Evolutionary conservation across 2,888 invertebrate genomes (phyloP).

Genomic region (Phaonia tiefii): DNA sequence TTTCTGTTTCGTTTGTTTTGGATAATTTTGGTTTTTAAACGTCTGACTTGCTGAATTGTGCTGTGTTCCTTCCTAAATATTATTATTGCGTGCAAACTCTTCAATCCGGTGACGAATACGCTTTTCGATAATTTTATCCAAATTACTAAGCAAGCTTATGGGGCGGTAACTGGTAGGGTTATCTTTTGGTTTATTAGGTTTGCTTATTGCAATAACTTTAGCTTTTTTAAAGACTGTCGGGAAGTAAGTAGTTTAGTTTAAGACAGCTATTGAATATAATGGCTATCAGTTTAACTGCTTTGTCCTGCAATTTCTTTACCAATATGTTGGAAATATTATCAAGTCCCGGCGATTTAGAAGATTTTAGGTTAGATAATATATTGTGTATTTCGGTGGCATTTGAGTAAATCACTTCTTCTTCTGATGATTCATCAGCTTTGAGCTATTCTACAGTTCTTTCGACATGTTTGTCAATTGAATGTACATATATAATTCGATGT

Average conservation of each 20-base stretch:
- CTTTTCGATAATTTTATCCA: conserved; percentile 36
- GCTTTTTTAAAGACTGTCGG: conserved; percentile 21
- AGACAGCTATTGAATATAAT: conserved; percentile 31
- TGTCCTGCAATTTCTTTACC: conserved; percentile 22
- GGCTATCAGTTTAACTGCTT: conserved; percentile 14
- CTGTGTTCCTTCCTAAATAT: conserved; percentile 33
- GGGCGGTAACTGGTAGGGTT: conserved; percentile 24
- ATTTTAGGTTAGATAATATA: conserved; percentile 1
- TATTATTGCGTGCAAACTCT: conserved; percentile 37
- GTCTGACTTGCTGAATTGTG: conserved; percentile 37
- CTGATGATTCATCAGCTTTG: neutral
- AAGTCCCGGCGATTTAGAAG: conserved; percentile 22
- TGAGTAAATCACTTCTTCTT: no score
- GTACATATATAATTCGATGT: neutral
- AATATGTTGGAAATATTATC: conserved; percentile 25
- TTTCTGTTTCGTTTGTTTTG: conserved; percentile 8
- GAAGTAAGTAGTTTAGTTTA: neutral
- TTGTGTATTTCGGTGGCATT: no score
- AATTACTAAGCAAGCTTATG: conserved; percentile 39
- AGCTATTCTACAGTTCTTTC: neutral
- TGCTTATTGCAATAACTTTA: conserved; percentile 23
- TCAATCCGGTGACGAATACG: conserved; percentile 24
- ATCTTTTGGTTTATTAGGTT: conserved; percentile 42
- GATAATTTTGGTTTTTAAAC: conserved; percentile 34
- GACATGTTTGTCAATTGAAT: neutral